Evolutionary conservation across 2,113 vertebrate genomes (phyloP).

Genomic region (Acinonyx jubatus): DNA sequence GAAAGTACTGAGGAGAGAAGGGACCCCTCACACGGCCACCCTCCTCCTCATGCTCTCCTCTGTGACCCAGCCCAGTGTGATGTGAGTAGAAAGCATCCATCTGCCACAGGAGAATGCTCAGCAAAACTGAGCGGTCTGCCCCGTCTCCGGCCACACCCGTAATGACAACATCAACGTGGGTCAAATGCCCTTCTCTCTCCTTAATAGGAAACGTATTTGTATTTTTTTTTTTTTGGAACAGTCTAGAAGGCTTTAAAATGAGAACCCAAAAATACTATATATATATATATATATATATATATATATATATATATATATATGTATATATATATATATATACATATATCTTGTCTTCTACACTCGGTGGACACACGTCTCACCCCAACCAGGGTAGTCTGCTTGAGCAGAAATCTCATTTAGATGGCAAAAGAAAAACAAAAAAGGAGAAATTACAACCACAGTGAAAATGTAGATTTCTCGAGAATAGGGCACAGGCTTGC

Average conservation of each 20-base stretch:
- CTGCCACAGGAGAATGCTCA: background rate
- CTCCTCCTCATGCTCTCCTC: too few relatives aligned
- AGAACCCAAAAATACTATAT: background rate
- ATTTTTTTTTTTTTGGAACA: background rate
- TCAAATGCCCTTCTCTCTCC: background rate
- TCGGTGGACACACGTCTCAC: background rate
- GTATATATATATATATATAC: too few relatives aligned
- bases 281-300: too few relatives aligned
- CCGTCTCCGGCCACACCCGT: background rate
- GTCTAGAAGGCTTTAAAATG: background rate
- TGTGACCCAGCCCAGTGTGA: background rate
- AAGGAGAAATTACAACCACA: background rate
- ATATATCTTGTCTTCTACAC: background rate
- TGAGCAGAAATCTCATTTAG: background rate
- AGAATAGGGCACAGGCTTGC: background rate
- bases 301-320: too few relatives aligned
- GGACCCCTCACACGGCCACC: background rate
- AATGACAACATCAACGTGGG: background rate
- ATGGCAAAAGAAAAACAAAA: background rate
- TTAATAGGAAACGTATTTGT: background rate
- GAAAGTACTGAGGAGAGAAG: background rate
- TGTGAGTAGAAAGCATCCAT: background rate
- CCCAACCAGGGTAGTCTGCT: background rate
- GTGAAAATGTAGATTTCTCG: background rate
- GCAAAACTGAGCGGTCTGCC: too few relatives aligned